A percentile compares a stretch with the other conserved stretches of the same genome.
Evolutionary conservation across 2,888 invertebrate genomes (phyloP).

Genomic region (Panzeria rudis): DNA sequence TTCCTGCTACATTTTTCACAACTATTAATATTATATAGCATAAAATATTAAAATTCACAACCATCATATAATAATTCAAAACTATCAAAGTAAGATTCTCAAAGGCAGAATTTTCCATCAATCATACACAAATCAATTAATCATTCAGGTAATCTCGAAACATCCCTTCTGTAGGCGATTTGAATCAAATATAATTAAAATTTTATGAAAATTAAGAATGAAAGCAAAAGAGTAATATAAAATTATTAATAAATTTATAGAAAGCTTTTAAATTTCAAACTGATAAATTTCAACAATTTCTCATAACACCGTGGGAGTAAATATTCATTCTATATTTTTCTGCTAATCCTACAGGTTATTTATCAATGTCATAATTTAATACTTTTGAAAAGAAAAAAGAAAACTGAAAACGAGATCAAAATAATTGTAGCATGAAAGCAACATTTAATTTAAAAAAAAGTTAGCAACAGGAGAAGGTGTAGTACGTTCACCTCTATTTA

Average conservation of each 20-base stretch:
- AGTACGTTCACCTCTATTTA: too few relatives aligned
- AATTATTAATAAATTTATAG: background rate
- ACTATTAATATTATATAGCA: background rate
- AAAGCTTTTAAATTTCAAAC: background rate
- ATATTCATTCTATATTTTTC: background rate
- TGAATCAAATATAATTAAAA: background rate
- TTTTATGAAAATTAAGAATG: background rate
- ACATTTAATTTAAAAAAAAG: background rate
- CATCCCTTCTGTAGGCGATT: background rate
- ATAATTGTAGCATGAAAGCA: background rate
- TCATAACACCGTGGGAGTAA: background rate
- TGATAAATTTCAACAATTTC: conserved; percentile 3
- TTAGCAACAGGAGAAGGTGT: background rate
- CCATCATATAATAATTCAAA: background rate
- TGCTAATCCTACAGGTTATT: conserved; percentile 28
- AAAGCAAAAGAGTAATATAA: background rate
- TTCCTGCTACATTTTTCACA: background rate
- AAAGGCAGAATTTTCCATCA: background rate
- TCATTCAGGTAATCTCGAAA: background rate
- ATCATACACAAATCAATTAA: background rate
- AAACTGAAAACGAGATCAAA: background rate
- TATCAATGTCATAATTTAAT: conserved; percentile 41
- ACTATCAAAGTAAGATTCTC: background rate
- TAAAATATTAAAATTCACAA: background rate
- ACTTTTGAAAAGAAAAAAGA: conserved; percentile 1